Evolutionary conservation across 2,797 vertebrate genomes (phyloP).

Genomic region (Pangasius krempfi): DNA sequence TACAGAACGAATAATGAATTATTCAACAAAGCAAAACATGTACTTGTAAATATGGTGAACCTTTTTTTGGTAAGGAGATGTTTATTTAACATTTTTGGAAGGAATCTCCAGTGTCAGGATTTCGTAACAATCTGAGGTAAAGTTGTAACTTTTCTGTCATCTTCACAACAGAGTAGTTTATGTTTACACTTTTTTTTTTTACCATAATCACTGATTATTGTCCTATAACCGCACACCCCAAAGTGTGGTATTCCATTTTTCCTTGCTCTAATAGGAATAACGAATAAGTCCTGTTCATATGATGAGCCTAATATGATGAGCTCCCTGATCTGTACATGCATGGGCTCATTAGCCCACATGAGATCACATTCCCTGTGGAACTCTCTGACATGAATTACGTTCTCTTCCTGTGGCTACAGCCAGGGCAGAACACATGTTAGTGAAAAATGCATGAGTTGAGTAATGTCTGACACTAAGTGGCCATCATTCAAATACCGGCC

Average conservation of each 20-base stretch:
- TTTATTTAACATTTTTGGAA: background rate
- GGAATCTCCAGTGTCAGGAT: background rate
- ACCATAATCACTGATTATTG: background rate
- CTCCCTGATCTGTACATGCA: constrained; percentile 3
- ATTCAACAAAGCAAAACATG: background rate
- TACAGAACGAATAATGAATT: background rate
- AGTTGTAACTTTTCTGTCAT: background rate
- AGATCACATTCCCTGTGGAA: background rate
- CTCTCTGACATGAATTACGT: constrained; percentile 47
- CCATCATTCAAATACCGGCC: constrained; percentile 59
- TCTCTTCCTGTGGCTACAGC: constrained; percentile 22
- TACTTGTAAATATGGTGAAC: background rate
- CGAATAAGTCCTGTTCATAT: background rate
- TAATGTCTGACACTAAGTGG: constrained; percentile 71
- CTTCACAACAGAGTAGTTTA: too few relatives aligned
- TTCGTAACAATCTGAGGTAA: background rate
- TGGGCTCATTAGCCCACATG: background rate
- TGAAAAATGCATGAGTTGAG: constrained; percentile 72
- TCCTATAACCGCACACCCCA: background rate
- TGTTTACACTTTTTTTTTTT: too few relatives aligned
- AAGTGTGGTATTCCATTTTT: background rate
- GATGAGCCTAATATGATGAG: background rate
- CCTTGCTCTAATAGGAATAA: background rate
- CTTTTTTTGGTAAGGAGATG: background rate
- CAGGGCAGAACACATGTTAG: constrained; percentile 58